A percentile compares a stretch with the other conserved stretches of the same genome.
These are phyloP conservation scores for Caiman crocodilus DNA, from an alignment of 2,797 vertebrate genomes.

Conservation along the genomic window DNA sequence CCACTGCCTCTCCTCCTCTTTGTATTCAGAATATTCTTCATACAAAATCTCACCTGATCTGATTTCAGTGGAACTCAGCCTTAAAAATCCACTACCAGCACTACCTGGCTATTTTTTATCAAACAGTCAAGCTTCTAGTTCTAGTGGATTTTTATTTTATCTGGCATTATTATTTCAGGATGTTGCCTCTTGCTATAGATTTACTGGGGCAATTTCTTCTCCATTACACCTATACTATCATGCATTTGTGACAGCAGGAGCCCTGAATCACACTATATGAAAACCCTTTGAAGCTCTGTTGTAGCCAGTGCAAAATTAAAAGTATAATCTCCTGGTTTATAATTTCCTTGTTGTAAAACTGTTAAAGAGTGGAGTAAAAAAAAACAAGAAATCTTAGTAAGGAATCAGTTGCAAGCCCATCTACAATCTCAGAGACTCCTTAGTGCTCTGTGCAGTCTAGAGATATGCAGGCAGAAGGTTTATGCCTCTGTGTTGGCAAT, in stretches of 20 bases:
- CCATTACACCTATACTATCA: no score
- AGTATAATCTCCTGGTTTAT: background rate
- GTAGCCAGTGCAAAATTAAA: background rate
- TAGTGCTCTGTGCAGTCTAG: background rate
- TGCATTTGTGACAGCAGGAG: background rate
- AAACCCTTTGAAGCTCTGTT: fast-evolving
- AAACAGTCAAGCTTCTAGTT: no score
- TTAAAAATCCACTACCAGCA: no score
- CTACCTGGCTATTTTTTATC: no score
- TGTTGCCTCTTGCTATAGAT: no score
- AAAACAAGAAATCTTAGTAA: fast-evolving
- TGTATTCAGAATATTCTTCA: no score
- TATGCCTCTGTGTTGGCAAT: background rate
- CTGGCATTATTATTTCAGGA: no score
- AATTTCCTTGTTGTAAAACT: background rate
- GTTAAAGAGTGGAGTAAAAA: background rate
- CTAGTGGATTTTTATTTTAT: no score
- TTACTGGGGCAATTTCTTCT: no score
- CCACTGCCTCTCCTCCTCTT: no score
- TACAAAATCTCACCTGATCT: no score
- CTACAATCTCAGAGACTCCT: background rate
- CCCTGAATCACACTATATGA: fast-evolving
- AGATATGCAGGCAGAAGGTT: background rate
- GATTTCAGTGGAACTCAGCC: no score
- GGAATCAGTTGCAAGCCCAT: background rate